These are phyloP conservation scores for Thunnus maccoyii DNA, from an alignment of 2,113 vertebrate species.

Conservation along the genomic window DNA sequence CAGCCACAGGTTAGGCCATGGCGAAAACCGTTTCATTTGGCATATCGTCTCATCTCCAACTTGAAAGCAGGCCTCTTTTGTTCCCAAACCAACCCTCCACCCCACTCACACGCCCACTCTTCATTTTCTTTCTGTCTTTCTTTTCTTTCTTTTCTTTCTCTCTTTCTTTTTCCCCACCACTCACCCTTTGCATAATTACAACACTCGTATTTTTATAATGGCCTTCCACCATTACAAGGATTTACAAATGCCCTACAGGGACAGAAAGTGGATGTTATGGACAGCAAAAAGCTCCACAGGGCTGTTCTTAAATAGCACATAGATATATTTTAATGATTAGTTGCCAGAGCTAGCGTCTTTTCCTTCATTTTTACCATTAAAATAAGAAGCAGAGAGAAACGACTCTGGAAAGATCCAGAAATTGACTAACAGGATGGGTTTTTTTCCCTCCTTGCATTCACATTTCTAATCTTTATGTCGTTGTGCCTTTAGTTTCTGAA, in stretches of 20 bases:
- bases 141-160: background rate
- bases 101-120: constrained; percentile 8
- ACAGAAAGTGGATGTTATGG: constrained; percentile 10
- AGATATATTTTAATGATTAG: background rate
- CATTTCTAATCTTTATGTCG: constrained; percentile 2
- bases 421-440: background rate
- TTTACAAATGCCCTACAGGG: constrained; percentile 7
- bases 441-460: background rate
- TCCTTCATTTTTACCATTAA: background rate
- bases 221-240: background rate
- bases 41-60: constrained; percentile 55
- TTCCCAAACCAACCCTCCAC: constrained; percentile 11
- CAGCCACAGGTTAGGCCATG: constrained; percentile 42
- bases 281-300: background rate
- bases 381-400: background rate
- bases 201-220: constrained; percentile 10
- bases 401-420: background rate
- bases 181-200: constrained; percentile 45
- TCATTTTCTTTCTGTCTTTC: background rate
- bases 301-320: background rate
- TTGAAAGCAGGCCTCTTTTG: constrained; percentile 57
- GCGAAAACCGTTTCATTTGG: constrained; percentile 35
- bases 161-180: background rate
- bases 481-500: constrained; percentile 1
- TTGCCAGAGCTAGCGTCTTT: background rate